Base-by-base conservation (phyloP, 2,888 invertebrate genomes). In the Agonopterix heracliana region DNA sequence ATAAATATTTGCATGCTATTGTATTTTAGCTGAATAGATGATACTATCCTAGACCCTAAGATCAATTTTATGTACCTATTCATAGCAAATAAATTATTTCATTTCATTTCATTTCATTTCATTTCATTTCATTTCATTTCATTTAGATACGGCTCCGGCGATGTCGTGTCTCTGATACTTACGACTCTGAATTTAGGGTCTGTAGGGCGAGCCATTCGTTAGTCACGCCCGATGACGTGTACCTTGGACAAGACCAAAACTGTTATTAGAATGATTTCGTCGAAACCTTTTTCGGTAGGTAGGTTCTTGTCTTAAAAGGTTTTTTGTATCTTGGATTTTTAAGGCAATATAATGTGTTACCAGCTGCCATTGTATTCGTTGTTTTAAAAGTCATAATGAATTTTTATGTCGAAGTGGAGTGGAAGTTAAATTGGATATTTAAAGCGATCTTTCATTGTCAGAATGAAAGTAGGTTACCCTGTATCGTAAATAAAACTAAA, bases 201-300 rank as follows among this genome's bases (percentile, higher is more conserved):
- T 88, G 88, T 81, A 88, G 88, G 81, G 87, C 88, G 86, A 88
- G 86, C 88, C 88, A 88, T 87, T 88, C 87, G 85, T 88, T 87
- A 80, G 84, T 85, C 84, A 86, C 84, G 86, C 85, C 85, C 78
- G 87, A 71, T 87, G 88, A 87, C 87, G 85, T 86, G 87, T 88
- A 87, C 88, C 88, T 88, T 88, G 87, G 88, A 88, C 88, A 88
- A 87, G 80, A 88, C 86, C 87, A 87, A 88, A 88, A 86, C 81
- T 81, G 71, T 85, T 83, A 87, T 87, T 87, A 87, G 84, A 87
- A 83, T 75, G 71, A 74, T 72, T 78, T 74, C 71, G 71, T 78
- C 72, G 72, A 71, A 68, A 66, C 71, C 69, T 71, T 66, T 73
- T 72, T 71, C 64, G 61, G 64, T 56, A 59, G 56, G 52, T 56